Evolutionary conservation across 2,113 vertebrate genomes (phyloP).

Genomic region (Chascanopsetta lugubris): DNA sequence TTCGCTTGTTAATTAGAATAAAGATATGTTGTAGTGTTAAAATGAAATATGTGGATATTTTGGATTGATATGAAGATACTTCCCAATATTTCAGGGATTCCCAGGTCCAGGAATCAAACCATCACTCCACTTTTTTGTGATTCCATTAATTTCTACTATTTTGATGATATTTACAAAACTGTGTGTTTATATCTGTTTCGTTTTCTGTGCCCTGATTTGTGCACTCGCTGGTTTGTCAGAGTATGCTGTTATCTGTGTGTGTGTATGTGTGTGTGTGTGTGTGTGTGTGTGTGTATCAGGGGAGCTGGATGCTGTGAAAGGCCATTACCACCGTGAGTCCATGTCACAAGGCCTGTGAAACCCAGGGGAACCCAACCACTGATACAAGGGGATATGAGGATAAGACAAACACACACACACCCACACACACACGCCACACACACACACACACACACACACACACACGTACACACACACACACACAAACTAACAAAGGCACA

Average conservation of each 20-base stretch:
- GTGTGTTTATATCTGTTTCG: neutral
- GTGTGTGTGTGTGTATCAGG: constrained; percentile 45
- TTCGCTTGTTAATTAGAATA: too few species aligned
- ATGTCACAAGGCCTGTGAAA: constrained; percentile 73
- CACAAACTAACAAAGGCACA: constrained; percentile 24
- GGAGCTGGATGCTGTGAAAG: constrained; percentile 69
- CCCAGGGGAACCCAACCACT: constrained; percentile 66
- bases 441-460: neutral
- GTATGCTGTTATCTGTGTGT: constrained; percentile 24
- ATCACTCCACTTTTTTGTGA: too few species aligned
- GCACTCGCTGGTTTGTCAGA: constrained; percentile 3
- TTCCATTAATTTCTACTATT: too few species aligned
- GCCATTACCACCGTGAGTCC: constrained; percentile 76
- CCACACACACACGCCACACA: constrained; percentile 21
- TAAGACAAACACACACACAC: constrained; percentile 22
- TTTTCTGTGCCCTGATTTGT: constrained; percentile 20
- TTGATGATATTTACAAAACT: too few species aligned
- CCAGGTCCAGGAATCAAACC: too few species aligned
- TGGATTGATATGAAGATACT: too few species aligned
- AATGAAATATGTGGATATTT: too few species aligned
- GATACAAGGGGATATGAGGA: constrained; percentile 54
- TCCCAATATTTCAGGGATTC: too few species aligned
- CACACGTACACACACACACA: constrained; percentile 27
- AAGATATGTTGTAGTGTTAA: too few species aligned
- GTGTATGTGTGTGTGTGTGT: constrained; percentile 27